Percentiles rank a stretch among this genome's conserved stretches.
These are phyloP conservation scores for Luidia sarsii DNA, from an alignment of 53 echinoderm and acorn worm genomes.

Conservation along the genomic window DNA sequence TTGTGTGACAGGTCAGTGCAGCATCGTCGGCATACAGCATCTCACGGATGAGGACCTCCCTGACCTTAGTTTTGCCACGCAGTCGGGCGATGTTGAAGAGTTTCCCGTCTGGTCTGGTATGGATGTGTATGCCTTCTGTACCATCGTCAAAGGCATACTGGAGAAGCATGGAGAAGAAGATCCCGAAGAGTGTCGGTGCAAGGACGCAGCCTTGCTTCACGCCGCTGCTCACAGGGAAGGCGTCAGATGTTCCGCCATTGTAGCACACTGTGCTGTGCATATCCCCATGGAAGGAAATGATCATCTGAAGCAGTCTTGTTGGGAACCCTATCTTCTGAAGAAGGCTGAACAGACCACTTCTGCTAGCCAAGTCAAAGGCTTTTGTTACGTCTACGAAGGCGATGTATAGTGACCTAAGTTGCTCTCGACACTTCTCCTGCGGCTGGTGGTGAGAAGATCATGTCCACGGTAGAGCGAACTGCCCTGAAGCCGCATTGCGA, in stretches of 20 bases:
- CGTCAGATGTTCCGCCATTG: slow-evolving; percentile 22
- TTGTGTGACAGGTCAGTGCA: slow-evolving; percentile 35
- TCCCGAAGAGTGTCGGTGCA: slow-evolving; percentile 62
- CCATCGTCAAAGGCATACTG: slow-evolving; percentile 36
- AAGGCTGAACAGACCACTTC: slow-evolving; percentile 38
- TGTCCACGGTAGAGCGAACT: neutral
- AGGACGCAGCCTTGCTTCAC: slow-evolving; percentile 69
- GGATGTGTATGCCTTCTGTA: slow-evolving; percentile 52
- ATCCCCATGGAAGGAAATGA: slow-evolving; percentile 54
- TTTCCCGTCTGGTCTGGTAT: slow-evolving; percentile 54
- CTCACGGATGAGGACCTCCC: slow-evolving; percentile 40
- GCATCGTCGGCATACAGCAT: slow-evolving; percentile 66
- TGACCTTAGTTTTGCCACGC: slow-evolving; percentile 41
- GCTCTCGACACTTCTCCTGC: slow-evolving; percentile 2
- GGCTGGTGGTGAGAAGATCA: slow-evolving; percentile 4
- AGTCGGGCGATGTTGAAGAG: slow-evolving; percentile 56
- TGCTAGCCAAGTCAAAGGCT: slow-evolving; percentile 53
- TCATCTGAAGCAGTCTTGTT: neutral
- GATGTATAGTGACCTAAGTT: slow-evolving; percentile 12
- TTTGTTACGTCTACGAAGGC: slow-evolving; percentile 40
- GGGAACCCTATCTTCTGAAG: slow-evolving; percentile 52
- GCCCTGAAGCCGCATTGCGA: too few relatives aligned
- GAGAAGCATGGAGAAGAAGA: slow-evolving; percentile 66
- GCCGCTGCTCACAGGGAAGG: slow-evolving; percentile 51
- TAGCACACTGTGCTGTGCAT: slow-evolving; percentile 45